Conservation (phyloP, 2,888 invertebrate species). For the Aphodius sticticus region DNA sequence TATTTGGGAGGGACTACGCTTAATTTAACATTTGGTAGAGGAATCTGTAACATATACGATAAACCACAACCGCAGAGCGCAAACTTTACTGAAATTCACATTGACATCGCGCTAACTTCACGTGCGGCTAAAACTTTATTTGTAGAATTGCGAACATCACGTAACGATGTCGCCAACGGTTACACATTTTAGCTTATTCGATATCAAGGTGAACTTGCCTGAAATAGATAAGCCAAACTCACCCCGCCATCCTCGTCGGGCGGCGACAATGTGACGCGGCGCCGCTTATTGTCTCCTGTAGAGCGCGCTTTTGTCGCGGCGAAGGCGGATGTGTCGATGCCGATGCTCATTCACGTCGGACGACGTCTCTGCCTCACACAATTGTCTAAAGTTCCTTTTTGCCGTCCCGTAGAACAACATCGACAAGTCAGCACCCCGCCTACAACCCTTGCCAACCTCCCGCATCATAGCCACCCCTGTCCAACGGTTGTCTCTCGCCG, state of each 20-base stretch:
- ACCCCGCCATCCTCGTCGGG: conserved; percentile 27
- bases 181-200: conserved; percentile 37
- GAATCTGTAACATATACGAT: too few species aligned
- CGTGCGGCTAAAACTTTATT: background rate
- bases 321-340: conserved; percentile 25
- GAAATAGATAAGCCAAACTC: conserved; percentile 36
- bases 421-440: background rate
- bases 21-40: too few species aligned
- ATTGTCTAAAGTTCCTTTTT: conserved; percentile 20
- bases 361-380: conserved; percentile 8
- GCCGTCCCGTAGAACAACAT: conserved; percentile 8
- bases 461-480: background rate
- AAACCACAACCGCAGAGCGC: too few species aligned
- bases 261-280: conserved; percentile 18
- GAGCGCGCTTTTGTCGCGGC: conserved; percentile 25
- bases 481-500: background rate
- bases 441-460: background rate
- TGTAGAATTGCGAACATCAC: background rate
- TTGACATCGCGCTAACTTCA: background rate
- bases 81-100: too few species aligned
- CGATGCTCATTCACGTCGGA: conserved; percentile 23
- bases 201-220: conserved; percentile 35
- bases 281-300: conserved; percentile 27
- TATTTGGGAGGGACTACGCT: too few species aligned
- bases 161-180: conserved; percentile 32